Percentiles rank a stretch among this genome's conserved stretches.
Conservation (phyloP, 1,140 invertebrate species). For the Temnothorax nylanderi region DNA sequence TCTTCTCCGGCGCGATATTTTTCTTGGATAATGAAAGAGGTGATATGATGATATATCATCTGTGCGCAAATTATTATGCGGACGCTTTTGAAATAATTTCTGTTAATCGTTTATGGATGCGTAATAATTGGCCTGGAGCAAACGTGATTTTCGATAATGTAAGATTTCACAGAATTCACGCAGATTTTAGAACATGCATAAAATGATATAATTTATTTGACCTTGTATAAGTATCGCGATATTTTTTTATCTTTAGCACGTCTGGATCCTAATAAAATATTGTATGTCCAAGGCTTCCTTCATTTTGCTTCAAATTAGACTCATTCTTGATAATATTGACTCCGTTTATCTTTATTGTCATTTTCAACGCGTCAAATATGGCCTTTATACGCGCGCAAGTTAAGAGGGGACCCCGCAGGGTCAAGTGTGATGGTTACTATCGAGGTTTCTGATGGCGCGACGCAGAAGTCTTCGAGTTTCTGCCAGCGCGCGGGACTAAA, state of each 20-base stretch:
- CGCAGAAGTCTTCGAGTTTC: not conserved
- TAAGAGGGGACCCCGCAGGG: not conserved
- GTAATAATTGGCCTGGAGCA: not conserved
- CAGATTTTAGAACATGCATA: not conserved
- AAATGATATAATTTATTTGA: not conserved
- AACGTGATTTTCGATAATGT: conserved; percentile 12
- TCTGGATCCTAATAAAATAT: not conserved
- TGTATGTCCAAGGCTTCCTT: not conserved
- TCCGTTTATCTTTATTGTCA: conserved; percentile 6
- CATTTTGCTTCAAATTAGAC: not conserved
- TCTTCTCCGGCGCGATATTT: conserved; percentile 18
- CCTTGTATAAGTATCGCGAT: not conserved
- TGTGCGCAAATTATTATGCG: conserved; percentile 6
- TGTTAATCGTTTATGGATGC: not conserved
- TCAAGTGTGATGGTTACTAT: not conserved
- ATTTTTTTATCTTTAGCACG: not conserved
- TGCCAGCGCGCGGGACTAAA: not conserved
- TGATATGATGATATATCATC: not conserved
- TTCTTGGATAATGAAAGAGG: conserved; percentile 12
- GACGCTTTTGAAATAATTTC: not conserved
- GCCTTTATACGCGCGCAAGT: not conserved
- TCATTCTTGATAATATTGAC: not conserved
- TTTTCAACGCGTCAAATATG: not conserved
- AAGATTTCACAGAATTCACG: not conserved
- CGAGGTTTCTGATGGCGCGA: conserved; percentile 3